Evolutionary conservation across 2,888 invertebrate genomes (phyloP), one percentile per base, ranked within the genome.

Genomic region (Clepsis dumicolana): DNA sequence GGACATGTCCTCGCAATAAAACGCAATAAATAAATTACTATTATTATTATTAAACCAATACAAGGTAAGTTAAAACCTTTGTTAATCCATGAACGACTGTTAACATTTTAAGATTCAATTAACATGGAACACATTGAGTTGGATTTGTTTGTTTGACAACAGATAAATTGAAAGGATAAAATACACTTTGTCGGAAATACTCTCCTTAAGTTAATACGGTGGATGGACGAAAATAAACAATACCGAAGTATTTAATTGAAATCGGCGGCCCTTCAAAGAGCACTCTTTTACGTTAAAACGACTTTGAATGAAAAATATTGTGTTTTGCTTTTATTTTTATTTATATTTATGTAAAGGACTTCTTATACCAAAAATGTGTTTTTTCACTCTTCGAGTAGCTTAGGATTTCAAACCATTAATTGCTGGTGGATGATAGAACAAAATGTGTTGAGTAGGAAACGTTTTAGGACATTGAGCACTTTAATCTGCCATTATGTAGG

Each of bases 161-260:
- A 32, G 61, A 48, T 14, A 32, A 48, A 41, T 61, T 32, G 25
- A 27, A n/a, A 35, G 41, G 53, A 24, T 54, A 59, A 59, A 59
- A 41, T 10, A 24, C 24, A 24, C 41, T 59, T 59, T 41, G 25
- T 16, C 25, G 59, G 7, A 41, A 59, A 25, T 59, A 59, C 59
- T 32, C 48, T 56, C 18, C 50, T 57, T 12, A n/a, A 50, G 53
- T 38, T 16, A 65, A 60, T 60, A 57, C 27, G 52, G 24, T 10
- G 24, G 41, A n/a, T 21, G 35, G 57, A 38, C 27, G 29, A 41
- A 59, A 65, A 60, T 59, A 65, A 38, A 65, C 59, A 53, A 32
- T 41, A 41, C 16, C 59, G 14, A 56, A 59, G 52, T 44, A 44
- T 53, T 56, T 60, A 52, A 60, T 59, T 65, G 59, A 59, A 59